Conservation (phyloP, 2,113 vertebrate species). For the Siphamia tubifer region DNA sequence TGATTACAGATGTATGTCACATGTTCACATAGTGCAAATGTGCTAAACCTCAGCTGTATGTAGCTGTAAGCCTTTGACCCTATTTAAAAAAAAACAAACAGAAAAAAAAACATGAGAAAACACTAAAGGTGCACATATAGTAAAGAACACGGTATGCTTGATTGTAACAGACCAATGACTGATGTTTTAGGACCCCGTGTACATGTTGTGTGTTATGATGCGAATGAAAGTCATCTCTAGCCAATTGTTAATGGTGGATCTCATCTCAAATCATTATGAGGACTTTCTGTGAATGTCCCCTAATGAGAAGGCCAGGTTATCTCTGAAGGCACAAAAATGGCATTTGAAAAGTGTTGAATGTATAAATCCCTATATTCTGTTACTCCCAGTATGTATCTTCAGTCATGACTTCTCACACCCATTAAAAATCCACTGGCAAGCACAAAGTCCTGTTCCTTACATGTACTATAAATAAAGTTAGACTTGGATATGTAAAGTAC, state of each 20-base stretch:
- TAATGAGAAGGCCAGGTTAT: conserved; percentile 39
- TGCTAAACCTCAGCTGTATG: conserved; percentile 56
- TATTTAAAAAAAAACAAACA: conserved; percentile 35
- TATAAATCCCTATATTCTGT: conserved; percentile 66
- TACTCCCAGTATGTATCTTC: conserved; percentile 12
- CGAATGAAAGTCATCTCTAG: conserved; percentile 55
- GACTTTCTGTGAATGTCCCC: conserved; percentile 77
- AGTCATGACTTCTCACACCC: conserved; percentile 54
- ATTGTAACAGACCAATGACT: conserved; percentile 56
- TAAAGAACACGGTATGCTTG: conserved; percentile 43
- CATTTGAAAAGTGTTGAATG: conserved; percentile 64
- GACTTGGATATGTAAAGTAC: conserved; percentile 31
- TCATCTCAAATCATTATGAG: conserved; percentile 58
- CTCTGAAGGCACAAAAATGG: conserved; percentile 60
- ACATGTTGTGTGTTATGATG: conserved; percentile 32
- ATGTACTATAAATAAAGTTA: conserved; percentile 30
- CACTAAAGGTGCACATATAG: conserved; percentile 43
- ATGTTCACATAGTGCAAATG: conserved; percentile 32
- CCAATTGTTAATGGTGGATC: conserved; percentile 43
- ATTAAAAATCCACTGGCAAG: conserved; percentile 74
- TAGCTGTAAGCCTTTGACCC: conserved; percentile 54
- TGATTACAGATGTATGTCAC: conserved; percentile 43
- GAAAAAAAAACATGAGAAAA: not conserved
- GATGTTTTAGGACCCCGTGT: conserved; percentile 32
- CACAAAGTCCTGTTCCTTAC: conserved; percentile 31